These are phyloP conservation scores for Drosophila cyrtoloma DNA, from an alignment of 2,888 invertebrate species.

Conservation along the genomic window DNA sequence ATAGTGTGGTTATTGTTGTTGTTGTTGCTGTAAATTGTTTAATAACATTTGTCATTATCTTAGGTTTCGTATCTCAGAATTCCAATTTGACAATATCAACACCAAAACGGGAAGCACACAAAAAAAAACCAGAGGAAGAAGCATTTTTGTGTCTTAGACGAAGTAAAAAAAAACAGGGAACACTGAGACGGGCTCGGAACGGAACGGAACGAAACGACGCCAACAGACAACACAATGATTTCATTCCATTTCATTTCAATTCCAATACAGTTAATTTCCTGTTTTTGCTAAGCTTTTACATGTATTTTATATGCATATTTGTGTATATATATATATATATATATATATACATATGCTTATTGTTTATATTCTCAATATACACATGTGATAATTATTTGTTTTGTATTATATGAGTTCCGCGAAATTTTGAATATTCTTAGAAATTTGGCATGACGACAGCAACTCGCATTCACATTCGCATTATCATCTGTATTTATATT, in stretches of 20 bases:
- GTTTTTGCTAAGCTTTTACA: constrained; percentile 11
- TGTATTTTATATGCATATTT: not conserved
- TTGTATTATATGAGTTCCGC: constrained; percentile 4
- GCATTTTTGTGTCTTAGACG: not conserved
- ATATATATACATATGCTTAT: constrained; percentile 6
- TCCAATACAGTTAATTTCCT: constrained; percentile 6
- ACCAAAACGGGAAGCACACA: constrained; percentile 9
- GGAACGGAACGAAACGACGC: not conserved
- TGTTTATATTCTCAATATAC: not conserved
- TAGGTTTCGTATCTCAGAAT: not conserved
- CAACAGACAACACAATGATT: constrained; percentile 35
- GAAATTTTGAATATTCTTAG: constrained; percentile 32
- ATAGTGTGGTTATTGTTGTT: not conserved
- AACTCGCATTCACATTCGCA: not conserved
- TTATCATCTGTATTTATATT: not conserved
- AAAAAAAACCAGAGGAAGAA: not conserved
- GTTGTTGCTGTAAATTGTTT: constrained; percentile 43
- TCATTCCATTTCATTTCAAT: constrained; percentile 24
- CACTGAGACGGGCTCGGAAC: not conserved
- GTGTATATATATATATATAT: constrained; percentile 1
- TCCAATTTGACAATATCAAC: constrained; percentile 3
- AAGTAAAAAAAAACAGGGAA: not conserved
- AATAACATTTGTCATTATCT: constrained; percentile 36
- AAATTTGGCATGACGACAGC: constrained; percentile 26
- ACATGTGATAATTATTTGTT: not conserved